Evolutionary conservation across 2,888 invertebrate species (phyloP), one percentile per base, ranked within the genome.

Genomic region (Ametastegia equiseti): DNA sequence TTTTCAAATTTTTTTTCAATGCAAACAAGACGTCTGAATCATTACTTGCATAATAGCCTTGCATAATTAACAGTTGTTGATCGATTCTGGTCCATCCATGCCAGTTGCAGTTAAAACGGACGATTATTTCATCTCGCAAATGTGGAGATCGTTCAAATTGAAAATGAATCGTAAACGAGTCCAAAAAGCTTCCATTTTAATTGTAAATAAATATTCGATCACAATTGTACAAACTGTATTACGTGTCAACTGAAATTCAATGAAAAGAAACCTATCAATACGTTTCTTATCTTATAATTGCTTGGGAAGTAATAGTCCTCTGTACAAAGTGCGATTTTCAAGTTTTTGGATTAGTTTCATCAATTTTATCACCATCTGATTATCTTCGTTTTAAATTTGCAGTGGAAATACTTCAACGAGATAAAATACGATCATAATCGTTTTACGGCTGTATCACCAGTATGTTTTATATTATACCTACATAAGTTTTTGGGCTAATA

Each of bases 191-290:
- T 60, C 0, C 27, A 15, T 60, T 60, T 13, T 60, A 60, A 30
- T 60, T 60, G 60, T 60, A 60, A 60, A 60, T 60, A 60, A 30
- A 60, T n/a, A n/a, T 27, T 60, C 60, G 30, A 30, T 60, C 15
- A 30, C 27, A 13, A 60, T 15, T 13, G 30, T 60, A 30, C 11
- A 60, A 60, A 60, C 27, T 60, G 15, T 30, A 30, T 60, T 60
- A 60, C 30, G 23, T 60, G 30, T 60, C 60, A 13, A 15, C 15
- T n/a, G n/a, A n/a, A 30, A 30, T 6, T 60, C 6, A 5, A 30
- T 15, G 13, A 30, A 60, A 60, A 60, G 30, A 60, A 60, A 60
- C 30, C 9, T 60, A 15, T 60, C 2, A 13, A 60, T 6, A 30
- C 15, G 30, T 30, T 60, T 60, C 30, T 30, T 15, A 60, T 23